Evolutionary conservation across 2,113 vertebrate genomes (phyloP).

Genomic region (Microcebus ravelobensis): DNA sequence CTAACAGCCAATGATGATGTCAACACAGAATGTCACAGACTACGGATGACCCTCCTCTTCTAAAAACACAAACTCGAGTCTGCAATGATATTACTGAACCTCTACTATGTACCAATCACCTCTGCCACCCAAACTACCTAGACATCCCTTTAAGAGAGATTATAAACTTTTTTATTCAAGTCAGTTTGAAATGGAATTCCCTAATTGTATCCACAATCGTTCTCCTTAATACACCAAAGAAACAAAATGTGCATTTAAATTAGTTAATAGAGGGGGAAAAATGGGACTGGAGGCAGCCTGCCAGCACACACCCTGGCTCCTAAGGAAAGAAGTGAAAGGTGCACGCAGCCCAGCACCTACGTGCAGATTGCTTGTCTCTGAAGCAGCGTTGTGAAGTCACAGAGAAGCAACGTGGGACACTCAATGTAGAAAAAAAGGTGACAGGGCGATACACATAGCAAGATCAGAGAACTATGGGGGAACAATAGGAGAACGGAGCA

Average conservation of each 20-base stretch:
- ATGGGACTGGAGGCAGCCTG: too few species aligned
- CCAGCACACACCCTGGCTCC: too few species aligned
- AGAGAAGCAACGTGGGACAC: too few species aligned
- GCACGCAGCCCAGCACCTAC: too few species aligned
- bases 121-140: neutral
- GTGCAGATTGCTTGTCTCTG: too few species aligned
- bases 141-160: neutral
- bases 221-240: neutral
- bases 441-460: too few species aligned
- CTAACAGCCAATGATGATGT: neutral
- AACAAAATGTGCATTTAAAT: slow-evolving; percentile 24
- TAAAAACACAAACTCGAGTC: neutral
- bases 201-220: neutral
- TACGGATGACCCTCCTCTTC: neutral
- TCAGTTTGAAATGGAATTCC: neutral
- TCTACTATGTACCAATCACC: neutral
- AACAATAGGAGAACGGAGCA: too few species aligned
- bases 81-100: neutral
- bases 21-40: neutral
- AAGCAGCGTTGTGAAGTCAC: too few species aligned
- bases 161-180: neutral
- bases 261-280: neutral
- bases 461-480: too few species aligned
- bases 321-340: too few species aligned
- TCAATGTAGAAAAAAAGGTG: too few species aligned